Evolutionary conservation across 2,113 vertebrate genomes (phyloP).

Genomic region (Peromyscus californicus): DNA sequence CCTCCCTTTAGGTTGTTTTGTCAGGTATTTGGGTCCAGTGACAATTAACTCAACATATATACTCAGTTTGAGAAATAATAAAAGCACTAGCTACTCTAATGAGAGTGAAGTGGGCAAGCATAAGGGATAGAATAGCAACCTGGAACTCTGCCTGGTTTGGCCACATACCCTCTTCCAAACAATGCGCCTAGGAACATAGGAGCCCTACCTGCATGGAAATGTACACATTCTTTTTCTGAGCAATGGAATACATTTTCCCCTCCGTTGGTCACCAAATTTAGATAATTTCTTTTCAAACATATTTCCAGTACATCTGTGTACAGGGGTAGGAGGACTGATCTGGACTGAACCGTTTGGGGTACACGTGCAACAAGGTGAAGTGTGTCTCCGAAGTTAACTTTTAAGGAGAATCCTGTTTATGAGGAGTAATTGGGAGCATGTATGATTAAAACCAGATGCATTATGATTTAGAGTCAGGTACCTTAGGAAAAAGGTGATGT

Average conservation of each 20-base stretch:
- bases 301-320: not conserved
- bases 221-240: not conserved
- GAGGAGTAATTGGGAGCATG: not conserved
- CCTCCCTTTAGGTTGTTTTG: not conserved
- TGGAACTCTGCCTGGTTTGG: not conserved
- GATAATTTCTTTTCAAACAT: not conserved
- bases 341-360: not conserved
- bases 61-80: not conserved
- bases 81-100: not conserved
- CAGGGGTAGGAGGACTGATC: not conserved
- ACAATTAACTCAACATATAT: not conserved
- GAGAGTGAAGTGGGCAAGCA: not conserved
- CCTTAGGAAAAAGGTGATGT: not conserved
- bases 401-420: not conserved
- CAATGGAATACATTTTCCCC: not conserved
- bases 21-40: not conserved
- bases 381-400: not conserved
- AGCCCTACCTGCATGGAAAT: not conserved
- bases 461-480: too few relatives aligned
- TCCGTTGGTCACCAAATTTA: not conserved
- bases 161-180: not conserved
- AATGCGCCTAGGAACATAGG: not conserved
- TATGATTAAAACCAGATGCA: not conserved
- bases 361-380: not conserved
- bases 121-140: not conserved